These are phyloP conservation scores for Onychomys torridus DNA, from an alignment of 2,797 vertebrate genomes.

Conservation along the genomic window DNA sequence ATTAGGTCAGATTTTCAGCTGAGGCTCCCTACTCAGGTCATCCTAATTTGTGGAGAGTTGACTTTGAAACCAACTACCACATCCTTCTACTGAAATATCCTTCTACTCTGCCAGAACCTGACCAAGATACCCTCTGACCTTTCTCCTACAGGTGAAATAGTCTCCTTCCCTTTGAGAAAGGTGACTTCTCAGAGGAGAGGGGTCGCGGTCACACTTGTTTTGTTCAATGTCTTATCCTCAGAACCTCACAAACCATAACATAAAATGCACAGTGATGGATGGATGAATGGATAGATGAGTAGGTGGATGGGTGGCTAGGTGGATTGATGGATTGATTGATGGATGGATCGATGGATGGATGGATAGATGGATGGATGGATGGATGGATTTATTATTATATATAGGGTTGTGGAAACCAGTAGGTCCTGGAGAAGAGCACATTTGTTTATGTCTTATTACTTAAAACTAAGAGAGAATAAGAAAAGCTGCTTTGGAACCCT, in stretches of 20 bases:
- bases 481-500: constrained; percentile 38
- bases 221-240: neutral
- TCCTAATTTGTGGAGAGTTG: neutral
- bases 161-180: neutral
- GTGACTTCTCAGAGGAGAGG: neutral
- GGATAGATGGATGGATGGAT: neutral
- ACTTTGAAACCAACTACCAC: neutral
- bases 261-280: neutral
- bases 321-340: neutral
- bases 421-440: neutral
- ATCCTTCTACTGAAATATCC: neutral
- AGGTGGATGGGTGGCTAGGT: neutral
- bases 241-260: neutral
- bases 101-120: neutral
- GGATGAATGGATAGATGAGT: accelerated
- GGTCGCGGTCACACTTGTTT: neutral
- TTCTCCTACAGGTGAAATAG: constrained; percentile 57
- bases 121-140: neutral
- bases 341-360: too few relatives aligned
- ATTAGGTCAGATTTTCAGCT: too few relatives aligned
- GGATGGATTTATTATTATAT: neutral
- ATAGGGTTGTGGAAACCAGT: neutral
- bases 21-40: neutral
- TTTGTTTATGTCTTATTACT: neutral
- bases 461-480: neutral